Evolutionary conservation across 1,140 invertebrate genomes (phyloP).

Genomic region (Cheumatopsyche charites): DNA sequence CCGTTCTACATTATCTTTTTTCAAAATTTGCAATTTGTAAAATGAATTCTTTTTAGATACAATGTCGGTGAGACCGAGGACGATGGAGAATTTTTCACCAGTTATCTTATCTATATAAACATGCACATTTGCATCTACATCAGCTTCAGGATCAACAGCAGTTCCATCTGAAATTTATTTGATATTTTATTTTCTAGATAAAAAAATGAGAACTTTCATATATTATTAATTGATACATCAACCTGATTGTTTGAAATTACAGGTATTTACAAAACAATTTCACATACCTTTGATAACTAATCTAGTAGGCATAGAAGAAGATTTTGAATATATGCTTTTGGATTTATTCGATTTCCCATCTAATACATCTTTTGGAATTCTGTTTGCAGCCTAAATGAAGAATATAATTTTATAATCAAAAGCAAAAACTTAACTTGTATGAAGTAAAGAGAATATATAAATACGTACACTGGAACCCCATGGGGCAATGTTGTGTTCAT

Average conservation of each 20-base stretch:
- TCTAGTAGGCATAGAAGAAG: constrained; percentile 70
- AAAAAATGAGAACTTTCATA: not conserved
- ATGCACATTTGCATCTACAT: constrained; percentile 79
- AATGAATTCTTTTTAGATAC: constrained; percentile 88
- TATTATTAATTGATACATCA: too few species aligned
- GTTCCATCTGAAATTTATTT: constrained; percentile 65
- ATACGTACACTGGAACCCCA: constrained; percentile 81
- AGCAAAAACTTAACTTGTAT: not conserved
- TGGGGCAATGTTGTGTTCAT: constrained; percentile 74
- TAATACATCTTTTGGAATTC: constrained; percentile 63
- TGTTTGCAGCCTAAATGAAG: constrained; percentile 58
- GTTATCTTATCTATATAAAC: constrained; percentile 68
- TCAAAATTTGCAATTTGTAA: constrained; percentile 93
- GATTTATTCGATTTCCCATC: constrained; percentile 64
- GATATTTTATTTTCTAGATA: not conserved
- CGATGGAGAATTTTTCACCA: constrained; percentile 74
- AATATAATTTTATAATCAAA: constrained; percentile 6
- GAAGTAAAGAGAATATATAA: constrained; percentile 20
- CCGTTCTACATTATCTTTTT: constrained; percentile 67
- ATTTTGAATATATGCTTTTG: constrained; percentile 72
- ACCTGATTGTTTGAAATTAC: too few species aligned
- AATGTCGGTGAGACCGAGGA: constrained; percentile 86
- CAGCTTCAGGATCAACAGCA: constrained; percentile 90
- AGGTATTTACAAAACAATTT: not conserved
- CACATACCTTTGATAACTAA: constrained; percentile 77